These are phyloP conservation scores for Melanostoma scalare DNA, from an alignment of 2,888 invertebrate genomes.

Conservation along the genomic window DNA sequence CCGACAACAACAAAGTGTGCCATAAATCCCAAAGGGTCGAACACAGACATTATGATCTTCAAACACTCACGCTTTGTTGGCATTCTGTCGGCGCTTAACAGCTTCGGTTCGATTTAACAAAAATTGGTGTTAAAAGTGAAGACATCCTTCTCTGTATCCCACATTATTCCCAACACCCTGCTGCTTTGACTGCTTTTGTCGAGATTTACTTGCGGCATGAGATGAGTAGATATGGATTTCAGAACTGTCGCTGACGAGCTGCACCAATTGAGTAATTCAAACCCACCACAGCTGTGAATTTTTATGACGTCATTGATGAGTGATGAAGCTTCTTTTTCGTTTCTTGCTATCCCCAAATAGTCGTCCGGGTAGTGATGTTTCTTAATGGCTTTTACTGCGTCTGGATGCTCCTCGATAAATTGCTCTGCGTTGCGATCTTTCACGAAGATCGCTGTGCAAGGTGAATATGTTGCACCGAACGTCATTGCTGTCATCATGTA, in stretches of 20 bases:
- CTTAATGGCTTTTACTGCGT: no score
- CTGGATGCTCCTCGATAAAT: no score
- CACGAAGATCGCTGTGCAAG: no score
- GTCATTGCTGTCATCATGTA: no score
- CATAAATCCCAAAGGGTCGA: conserved; percentile 14
- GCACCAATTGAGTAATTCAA: not conserved
- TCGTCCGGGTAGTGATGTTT: no score
- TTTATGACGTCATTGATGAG: no score
- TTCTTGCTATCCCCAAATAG: no score
- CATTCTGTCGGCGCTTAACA: not conserved
- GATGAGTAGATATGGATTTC: not conserved
- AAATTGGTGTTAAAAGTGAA: conserved; percentile 3
- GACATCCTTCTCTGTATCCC: conserved; percentile 1
- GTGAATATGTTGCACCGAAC: no score
- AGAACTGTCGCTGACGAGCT: not conserved
- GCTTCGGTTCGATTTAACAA: not conserved
- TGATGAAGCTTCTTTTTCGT: no score
- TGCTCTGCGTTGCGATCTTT: no score
- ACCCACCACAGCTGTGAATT: no score
- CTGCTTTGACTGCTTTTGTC: not conserved
- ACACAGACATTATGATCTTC: no score
- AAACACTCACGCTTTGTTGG: not conserved
- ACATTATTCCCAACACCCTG: conserved; percentile 1
- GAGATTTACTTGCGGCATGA: conserved; percentile 1
- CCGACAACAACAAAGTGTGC: conserved; percentile 54